These are phyloP conservation scores for Meloidogyne floridensis DNA, from an alignment of 1,140 invertebrate genomes.

Conservation along the genomic window DNA sequence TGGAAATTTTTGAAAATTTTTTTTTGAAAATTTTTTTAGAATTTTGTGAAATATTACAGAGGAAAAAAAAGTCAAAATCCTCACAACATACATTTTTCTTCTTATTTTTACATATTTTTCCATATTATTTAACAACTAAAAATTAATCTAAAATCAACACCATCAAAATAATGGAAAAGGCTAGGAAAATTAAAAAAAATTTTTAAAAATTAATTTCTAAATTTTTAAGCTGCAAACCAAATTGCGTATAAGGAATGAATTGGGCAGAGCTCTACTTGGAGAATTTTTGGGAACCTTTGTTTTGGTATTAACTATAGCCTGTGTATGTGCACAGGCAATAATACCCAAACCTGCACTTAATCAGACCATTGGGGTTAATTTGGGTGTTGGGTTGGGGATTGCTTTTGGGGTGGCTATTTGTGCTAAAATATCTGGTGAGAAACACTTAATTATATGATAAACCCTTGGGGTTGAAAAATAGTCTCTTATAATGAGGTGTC, in stretches of 20 bases:
- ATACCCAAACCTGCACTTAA: slow-evolving; percentile 38
- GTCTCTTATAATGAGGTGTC: no score
- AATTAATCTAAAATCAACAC: no score
- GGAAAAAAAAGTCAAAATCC: no score
- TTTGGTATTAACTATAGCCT: slow-evolving; percentile 44
- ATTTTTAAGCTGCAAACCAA: slow-evolving; percentile 38
- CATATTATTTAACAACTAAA: no score
- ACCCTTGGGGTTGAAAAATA: no score
- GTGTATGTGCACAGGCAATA: slow-evolving; percentile 34
- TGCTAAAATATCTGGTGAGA: slow-evolving; percentile 49
- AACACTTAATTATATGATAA: background rate
- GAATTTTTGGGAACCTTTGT: slow-evolving; percentile 53
- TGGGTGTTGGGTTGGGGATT: slow-evolving; percentile 53
- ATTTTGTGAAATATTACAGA: no score
- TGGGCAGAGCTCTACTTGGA: slow-evolving; percentile 42
- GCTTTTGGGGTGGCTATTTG: slow-evolving; percentile 54
- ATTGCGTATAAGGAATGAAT: slow-evolving; percentile 48
- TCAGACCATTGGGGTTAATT: slow-evolving; percentile 45
- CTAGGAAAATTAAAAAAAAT: background rate
- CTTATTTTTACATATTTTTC: no score
- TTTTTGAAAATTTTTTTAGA: no score
- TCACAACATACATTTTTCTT: no score
- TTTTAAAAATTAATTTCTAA: background rate
- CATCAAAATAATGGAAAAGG: background rate
- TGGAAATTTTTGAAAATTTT: no score